These are phyloP conservation scores for Archips crataeganus DNA, from an alignment of 2,888 invertebrate species.

Conservation along the genomic window DNA sequence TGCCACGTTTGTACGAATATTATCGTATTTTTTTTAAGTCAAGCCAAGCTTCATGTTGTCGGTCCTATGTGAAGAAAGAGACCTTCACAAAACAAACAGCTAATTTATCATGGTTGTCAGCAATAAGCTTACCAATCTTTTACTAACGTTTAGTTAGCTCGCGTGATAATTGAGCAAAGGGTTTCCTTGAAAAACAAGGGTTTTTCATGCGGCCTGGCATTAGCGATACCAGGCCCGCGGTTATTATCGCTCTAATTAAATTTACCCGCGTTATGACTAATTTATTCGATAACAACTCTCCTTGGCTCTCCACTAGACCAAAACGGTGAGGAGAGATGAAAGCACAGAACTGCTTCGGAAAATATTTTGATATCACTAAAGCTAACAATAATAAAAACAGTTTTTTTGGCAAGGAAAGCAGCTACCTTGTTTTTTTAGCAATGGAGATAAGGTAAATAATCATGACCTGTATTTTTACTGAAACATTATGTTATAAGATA, in stretches of 20 bases:
- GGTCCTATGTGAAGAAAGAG: no score
- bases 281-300: slow-evolving; percentile 69
- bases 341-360: slow-evolving; percentile 20
- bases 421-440: neutral
- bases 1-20: no score
- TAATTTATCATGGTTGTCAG: slow-evolving; percentile 4
- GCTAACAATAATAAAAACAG: neutral
- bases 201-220: slow-evolving; percentile 47
- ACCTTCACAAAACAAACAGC: neutral
- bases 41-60: no score
- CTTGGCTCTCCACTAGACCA: slow-evolving; percentile 50
- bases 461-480: no score
- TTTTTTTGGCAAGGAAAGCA: neutral
- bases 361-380: neutral
- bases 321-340: slow-evolving; percentile 48
- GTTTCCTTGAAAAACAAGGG: slow-evolving; percentile 15
- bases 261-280: slow-evolving; percentile 76
- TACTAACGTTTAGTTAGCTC: slow-evolving; percentile 6
- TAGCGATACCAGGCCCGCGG: slow-evolving; percentile 52
- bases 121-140: slow-evolving; percentile 20
- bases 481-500: no score
- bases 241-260: slow-evolving; percentile 80
- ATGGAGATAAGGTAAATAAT: no score
- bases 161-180: slow-evolving; percentile 37
- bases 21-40: no score